phyloP scores from a whole-genome alignment of 2,113 vertebrate genomes.

The Daboia siamensis region DNA sequence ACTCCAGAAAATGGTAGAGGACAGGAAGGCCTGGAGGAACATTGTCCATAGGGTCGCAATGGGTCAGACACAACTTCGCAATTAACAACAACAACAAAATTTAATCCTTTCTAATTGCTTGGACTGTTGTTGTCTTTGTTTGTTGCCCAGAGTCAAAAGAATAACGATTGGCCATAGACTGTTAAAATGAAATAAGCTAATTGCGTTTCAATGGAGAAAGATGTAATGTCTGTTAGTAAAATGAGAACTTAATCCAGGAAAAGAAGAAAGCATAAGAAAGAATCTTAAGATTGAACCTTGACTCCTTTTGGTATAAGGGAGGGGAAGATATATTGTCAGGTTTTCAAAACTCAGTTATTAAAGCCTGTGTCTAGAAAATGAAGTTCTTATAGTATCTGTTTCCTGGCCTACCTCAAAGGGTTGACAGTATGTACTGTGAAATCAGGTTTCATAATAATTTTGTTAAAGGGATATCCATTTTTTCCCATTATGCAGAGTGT shows the following conservation, averaged over 20 bases:
- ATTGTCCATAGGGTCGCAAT: no score
- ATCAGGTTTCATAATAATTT: background rate
- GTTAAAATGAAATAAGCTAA: background rate
- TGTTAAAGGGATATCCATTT: background rate
- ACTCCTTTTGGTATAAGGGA: background rate
- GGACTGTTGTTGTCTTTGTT: background rate
- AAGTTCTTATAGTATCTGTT: background rate
- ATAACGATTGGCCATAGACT: background rate
- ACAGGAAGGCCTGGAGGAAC: no score
- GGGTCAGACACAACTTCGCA: no score
- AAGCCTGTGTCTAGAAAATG: background rate
- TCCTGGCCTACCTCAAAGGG: background rate
- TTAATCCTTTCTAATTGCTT: background rate
- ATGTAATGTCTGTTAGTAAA: background rate
- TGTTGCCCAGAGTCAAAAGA: background rate
- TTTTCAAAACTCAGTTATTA: background rate
- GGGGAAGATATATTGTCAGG: background rate
- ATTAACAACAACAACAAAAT: background rate
- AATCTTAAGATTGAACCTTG: background rate
- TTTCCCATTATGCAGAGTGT: background rate
- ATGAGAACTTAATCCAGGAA: background rate
- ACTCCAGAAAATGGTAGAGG: no score
- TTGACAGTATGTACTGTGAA: background rate
- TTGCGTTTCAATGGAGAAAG: background rate
- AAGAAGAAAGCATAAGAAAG: background rate